phyloP scores from a whole-genome alignment of 2,797 vertebrate species.

The Mormyrops attenuatus region DNA sequence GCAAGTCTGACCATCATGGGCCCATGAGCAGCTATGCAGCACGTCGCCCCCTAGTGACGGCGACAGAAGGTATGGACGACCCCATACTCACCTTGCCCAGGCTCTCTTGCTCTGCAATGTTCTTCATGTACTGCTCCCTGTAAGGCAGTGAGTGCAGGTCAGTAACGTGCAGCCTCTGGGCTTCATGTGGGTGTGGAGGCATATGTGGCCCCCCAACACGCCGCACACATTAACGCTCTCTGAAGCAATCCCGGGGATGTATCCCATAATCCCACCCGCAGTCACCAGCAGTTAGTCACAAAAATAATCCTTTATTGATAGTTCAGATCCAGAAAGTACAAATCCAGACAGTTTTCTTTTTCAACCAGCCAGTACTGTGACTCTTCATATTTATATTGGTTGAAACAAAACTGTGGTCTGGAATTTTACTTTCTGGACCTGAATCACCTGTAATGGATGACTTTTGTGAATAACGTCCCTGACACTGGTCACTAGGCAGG shows the following conservation, averaged over 20 bases:
- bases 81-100: constrained; percentile 84
- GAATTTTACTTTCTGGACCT: background rate
- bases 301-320: background rate
- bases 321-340: background rate
- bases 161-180: background rate
- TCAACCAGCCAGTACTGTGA: background rate
- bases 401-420: background rate
- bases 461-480: background rate
- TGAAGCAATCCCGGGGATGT: background rate
- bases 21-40: background rate
- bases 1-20: background rate
- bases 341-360: background rate
- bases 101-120: constrained; percentile 89
- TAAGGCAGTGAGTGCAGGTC: constrained; percentile 34
- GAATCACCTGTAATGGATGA: background rate
- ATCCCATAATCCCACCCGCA: background rate
- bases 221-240: background rate
- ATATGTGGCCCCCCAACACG: background rate
- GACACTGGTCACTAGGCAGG: background rate
- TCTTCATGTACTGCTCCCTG: constrained; percentile 88
- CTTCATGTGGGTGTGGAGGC: background rate
- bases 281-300: background rate
- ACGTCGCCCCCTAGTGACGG: background rate
- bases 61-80: background rate
- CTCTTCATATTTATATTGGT: background rate